phyloP scores from a whole-genome alignment of 2,113 vertebrate species.

The Vicugna pacos region DNA sequence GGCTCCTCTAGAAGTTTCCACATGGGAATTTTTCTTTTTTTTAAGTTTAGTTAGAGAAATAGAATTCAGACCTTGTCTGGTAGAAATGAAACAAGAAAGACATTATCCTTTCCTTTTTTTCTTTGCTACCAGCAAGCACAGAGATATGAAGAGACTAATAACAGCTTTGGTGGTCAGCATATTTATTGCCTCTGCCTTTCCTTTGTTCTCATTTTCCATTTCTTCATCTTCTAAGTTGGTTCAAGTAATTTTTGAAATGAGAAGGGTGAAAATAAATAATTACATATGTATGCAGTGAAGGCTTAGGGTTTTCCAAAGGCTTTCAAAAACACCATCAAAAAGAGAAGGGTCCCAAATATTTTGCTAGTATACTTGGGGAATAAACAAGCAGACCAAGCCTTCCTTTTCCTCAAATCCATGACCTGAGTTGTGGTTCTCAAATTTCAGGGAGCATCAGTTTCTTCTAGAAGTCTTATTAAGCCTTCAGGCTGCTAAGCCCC shows the following conservation, averaged over 20 bases:
- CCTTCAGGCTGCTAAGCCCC: not conserved
- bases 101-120: not conserved
- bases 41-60: slow-evolving; percentile 15
- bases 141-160: not conserved
- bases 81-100: not conserved
- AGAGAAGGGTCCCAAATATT: not conserved
- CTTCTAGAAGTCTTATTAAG: not conserved
- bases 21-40: not conserved
- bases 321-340: slow-evolving; percentile 40
- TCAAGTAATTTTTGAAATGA: slow-evolving; percentile 35
- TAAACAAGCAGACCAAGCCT: not conserved
- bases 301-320: not conserved
- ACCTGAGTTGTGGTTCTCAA: not conserved
- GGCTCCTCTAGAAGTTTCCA: not conserved
- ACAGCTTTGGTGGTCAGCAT: not conserved
- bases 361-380: not conserved
- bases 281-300: not conserved
- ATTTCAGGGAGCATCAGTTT: not conserved
- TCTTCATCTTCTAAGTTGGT: not conserved
- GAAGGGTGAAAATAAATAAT: slow-evolving; percentile 16
- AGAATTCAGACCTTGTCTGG: slow-evolving; percentile 13
- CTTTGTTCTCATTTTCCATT: slow-evolving; percentile 29
- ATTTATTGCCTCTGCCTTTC: not conserved
- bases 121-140: not conserved
- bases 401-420: not conserved